Base-by-base conservation (phyloP, 2,888 invertebrate genomes). In the Congeria kusceri region DNA sequence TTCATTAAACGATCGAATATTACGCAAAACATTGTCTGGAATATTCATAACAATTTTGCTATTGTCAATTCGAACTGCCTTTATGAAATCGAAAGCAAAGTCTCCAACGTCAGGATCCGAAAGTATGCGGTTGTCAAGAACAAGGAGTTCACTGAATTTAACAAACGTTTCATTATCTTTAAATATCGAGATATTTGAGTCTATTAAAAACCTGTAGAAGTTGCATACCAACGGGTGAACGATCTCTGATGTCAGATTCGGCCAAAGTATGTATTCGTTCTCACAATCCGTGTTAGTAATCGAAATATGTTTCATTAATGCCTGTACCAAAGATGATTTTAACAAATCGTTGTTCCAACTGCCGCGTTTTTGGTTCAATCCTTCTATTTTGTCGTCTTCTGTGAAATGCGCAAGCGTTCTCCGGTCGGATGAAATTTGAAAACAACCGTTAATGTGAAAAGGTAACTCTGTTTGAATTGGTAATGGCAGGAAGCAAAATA, bases 401-500 rank as follows among this genome's bases (percentile, higher is more conserved):
- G 87, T 87, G 32, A 62, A 66, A 39, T 77, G 79, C 9, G 71
- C 62, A n/a, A 92, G 83, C 44, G 86, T 82, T 11, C 88, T 70
- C 28, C 92, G 71, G 49, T 89, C 86, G 13, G 89, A 84, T 13
- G 86, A 86, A 13, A 92, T 79, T 5, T 89, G 18, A 20, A 49
- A 49, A 20, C 18, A 49, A 20, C 49, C 49, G 15, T 49, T 49
- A 84, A 86, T 73, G 69, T 92, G 91, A 25, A 92, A 85, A 11
- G 92, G 90, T 11, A 92, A 83, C 3, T 83, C 80, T 28, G 86
- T 87, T 25, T 67, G 66, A 3, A 90, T 80, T 29, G 92, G 91
- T 18, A 92, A 79, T 0, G 92, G 92, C 9, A 87, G 72, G 49
- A 81, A 88, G 25, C 85, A 86, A 69, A 83, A 88, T 20, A 63